Evolutionary conservation across 2,888 invertebrate species (phyloP).

Genomic region (Malachius bipustulatus): DNA sequence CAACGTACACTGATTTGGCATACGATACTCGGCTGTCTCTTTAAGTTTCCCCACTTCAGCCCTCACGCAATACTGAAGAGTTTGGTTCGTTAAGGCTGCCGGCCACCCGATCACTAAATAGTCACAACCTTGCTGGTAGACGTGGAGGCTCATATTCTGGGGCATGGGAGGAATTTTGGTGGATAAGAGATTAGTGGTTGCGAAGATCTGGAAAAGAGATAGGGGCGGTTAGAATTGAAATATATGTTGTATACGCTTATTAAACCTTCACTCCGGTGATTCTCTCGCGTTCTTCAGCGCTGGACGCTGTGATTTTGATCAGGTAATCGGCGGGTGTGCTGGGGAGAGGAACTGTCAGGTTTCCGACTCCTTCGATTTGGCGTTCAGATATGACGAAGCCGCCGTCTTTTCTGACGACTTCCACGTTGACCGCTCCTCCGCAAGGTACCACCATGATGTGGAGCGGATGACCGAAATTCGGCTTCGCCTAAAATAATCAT

Average conservation of each 20-base stretch:
- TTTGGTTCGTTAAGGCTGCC: constrained; percentile 38
- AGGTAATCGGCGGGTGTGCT: constrained; percentile 39
- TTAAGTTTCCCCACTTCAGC: constrained; percentile 31
- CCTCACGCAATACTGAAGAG: constrained; percentile 34
- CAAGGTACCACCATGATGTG: constrained; percentile 45
- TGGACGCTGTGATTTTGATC: constrained; percentile 40
- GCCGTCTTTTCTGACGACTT: constrained; percentile 35
- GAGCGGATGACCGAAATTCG: too few species aligned
- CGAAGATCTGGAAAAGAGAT: constrained; percentile 35
- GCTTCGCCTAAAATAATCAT: too few species aligned
- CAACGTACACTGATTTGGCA: constrained; percentile 39
- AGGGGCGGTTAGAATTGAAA: neutral
- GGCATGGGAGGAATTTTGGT: constrained; percentile 43
- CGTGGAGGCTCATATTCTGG: constrained; percentile 41
- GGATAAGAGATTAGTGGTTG: constrained; percentile 37
- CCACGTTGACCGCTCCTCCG: constrained; percentile 41
- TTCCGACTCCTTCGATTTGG: constrained; percentile 39
- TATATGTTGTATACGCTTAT: neutral
- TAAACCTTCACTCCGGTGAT: constrained; percentile 42
- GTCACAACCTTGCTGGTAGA: constrained; percentile 39
- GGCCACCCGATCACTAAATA: constrained; percentile 48
- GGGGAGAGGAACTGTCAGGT: constrained; percentile 33
- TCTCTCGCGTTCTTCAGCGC: constrained; percentile 39
- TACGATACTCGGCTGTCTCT: constrained; percentile 27
- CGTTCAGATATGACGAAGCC: constrained; percentile 30